These are phyloP conservation scores for Rhingia campestris DNA, from an alignment of 2,888 invertebrate species.

Conservation along the genomic window DNA sequence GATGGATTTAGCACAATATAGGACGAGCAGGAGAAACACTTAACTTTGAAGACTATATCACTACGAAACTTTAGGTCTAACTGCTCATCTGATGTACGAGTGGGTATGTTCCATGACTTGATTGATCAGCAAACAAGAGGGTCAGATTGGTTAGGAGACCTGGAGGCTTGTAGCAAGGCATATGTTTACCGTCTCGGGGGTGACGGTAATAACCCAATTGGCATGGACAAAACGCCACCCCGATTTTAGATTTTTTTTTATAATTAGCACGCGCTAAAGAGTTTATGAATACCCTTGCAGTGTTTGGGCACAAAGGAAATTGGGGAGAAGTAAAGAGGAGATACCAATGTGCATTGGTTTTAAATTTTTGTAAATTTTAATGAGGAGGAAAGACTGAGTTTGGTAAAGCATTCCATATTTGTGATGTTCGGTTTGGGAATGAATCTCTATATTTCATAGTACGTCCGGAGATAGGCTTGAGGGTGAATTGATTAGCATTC, in stretches of 20 bases:
- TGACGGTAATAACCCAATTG: slow-evolving; percentile 93
- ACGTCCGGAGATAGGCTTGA: no score
- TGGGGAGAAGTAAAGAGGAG: no score
- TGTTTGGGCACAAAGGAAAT: no score
- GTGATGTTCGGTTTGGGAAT: no score
- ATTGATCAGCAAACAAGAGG: slow-evolving; percentile 94
- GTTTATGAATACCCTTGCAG: no score
- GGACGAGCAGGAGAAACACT: slow-evolving; percentile 91
- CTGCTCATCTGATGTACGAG: slow-evolving; percentile 77
- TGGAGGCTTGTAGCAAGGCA: slow-evolving; percentile 97
- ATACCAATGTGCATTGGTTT: no score
- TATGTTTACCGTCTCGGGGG: slow-evolving; percentile 91
- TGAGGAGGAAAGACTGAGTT: no score
- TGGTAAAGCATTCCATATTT: no score
- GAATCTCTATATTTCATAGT: no score
- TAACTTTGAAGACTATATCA: slow-evolving; percentile 93
- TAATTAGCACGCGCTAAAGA: no score
- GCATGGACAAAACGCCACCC: slow-evolving; percentile 94
- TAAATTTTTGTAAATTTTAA: no score
- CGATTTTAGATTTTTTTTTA: slow-evolving; percentile 89
- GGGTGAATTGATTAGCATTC: no score
- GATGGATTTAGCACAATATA: slow-evolving; percentile 86
- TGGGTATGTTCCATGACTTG: slow-evolving; percentile 95
- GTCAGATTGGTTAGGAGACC: slow-evolving; percentile 94
- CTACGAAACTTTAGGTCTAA: slow-evolving; percentile 87